phyloP scores from a whole-genome alignment of 2,113 vertebrate species.

The Tenebrosternarchus preto region DNA sequence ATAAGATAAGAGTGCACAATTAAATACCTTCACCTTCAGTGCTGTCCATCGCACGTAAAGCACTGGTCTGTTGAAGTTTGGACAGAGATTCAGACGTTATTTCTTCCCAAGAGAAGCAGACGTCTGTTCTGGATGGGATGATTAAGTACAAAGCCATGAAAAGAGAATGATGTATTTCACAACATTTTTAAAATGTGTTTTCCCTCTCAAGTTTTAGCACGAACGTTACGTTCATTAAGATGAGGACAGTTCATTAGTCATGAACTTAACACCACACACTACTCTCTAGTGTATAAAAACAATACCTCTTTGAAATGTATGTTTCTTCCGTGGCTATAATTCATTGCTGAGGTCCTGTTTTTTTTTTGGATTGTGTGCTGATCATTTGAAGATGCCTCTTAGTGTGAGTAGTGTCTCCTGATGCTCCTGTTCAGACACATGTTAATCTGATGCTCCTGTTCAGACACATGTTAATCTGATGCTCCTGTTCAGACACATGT shows the following conservation, averaged over 20 bases:
- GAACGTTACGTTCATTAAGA: conserved; percentile 11
- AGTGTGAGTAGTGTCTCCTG: too few species aligned
- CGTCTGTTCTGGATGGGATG: background rate
- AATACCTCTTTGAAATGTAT: background rate
- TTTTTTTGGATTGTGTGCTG: background rate
- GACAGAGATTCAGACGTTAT: conserved; percentile 7
- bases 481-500: too few species aligned
- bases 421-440: too few species aligned
- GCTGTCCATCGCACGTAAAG: background rate
- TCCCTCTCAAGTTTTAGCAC: background rate
- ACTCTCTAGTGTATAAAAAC: background rate
- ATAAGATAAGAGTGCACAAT: conserved; percentile 3
- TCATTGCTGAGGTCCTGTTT: background rate
- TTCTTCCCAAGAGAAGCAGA: background rate
- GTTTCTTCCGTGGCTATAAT: background rate
- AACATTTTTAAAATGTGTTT: background rate
- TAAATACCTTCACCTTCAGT: background rate
- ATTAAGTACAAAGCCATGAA: background rate
- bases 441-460: too few species aligned
- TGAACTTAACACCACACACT: background rate
- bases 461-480: too few species aligned
- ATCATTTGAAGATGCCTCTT: too few species aligned
- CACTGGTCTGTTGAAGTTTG: background rate
- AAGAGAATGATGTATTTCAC: conserved; percentile 9
- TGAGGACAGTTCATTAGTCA: background rate